Evolutionary conservation across 1,140 invertebrate genomes (phyloP), one percentile per base, ranked within the genome.

Genomic region (Polyergus mexicanus): DNA sequence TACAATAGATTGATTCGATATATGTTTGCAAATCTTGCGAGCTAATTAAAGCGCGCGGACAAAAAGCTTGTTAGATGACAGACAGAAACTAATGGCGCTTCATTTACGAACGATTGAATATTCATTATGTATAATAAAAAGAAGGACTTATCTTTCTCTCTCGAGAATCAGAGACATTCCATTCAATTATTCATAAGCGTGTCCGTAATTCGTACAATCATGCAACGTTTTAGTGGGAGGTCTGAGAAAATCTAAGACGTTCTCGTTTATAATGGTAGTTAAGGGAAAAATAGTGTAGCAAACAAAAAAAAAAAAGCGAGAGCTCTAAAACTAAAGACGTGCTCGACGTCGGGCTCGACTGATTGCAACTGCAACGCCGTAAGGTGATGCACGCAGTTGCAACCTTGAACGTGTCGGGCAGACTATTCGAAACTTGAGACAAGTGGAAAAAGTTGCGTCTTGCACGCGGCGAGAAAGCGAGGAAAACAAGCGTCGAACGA

Each of bases 131-230:
- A 66, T 51, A 78, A 66, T 35, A n/a, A 51, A 32, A 66, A 22
- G 41, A 25, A 13, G 3, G 11, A 4, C 51, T 75, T 58, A 74
- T 16, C 19, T 56, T 22, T 51, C 16, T 4, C 16, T 51, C 13
- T 51, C 16, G 13, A 25, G 13, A 75, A 75, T 60, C 35, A 19
- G n/a, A 66, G 66, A 65, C n/a, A 66, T 78, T 7, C 10, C n/a
- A 51, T 66, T 78, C 63, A 78, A 66, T 66, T 78, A 78, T 78
- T 66, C 75, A 78, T 51, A 75, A 74, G 11, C 54, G 38, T n/a
- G 41, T 32, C 3, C 11, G 56, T 81, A 81, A 72, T 81, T 19
- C 16, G n/a, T 16, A 28, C 25, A 44, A 78, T 65, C 65, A 65
- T 60, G 44, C 38, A 72, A 58, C 10, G 11, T 41, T 81, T n/a